Evolutionary conservation across 1,140 invertebrate genomes (phyloP).

Genomic region (Drosophila virilis): DNA sequence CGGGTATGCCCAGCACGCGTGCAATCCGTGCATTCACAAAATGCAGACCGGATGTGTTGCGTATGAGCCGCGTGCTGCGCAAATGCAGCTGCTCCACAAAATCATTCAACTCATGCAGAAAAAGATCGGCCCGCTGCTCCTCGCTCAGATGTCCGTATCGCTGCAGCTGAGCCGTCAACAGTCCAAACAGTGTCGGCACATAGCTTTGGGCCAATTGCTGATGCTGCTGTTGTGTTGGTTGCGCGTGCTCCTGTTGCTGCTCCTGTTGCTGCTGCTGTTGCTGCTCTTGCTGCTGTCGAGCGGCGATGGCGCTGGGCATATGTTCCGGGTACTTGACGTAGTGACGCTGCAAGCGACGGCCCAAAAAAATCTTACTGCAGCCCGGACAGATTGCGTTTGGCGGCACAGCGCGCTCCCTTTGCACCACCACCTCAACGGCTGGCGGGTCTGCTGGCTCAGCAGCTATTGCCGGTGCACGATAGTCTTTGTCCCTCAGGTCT

Average conservation of each 20-base stretch:
- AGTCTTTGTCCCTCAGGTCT: conserved; percentile 67
- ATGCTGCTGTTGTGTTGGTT: neutral
- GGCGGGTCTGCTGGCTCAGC: neutral
- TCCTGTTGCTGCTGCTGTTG: neutral
- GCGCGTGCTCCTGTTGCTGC: neutral
- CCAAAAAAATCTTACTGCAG: conserved; percentile 79
- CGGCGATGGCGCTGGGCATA: conserved; percentile 51
- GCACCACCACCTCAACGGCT: neutral
- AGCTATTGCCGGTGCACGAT: conserved; percentile 29
- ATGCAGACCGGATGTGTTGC: conserved; percentile 78
- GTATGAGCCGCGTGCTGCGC: conserved; percentile 75
- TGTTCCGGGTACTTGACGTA: conserved; percentile 78
- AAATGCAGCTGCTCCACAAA: conserved; percentile 78
- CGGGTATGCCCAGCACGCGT: conserved; percentile 75
- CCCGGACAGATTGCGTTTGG: conserved; percentile 70
- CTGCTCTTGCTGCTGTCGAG: neutral
- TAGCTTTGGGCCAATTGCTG: conserved; percentile 1
- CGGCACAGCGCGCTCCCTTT: conserved; percentile 53
- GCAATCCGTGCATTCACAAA: conserved; percentile 71
- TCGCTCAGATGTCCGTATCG: conserved; percentile 67
- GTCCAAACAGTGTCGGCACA: conserved; percentile 61
- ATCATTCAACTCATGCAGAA: conserved; percentile 75
- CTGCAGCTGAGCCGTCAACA: conserved; percentile 70
- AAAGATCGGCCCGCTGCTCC: conserved; percentile 80
- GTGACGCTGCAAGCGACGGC: conserved; percentile 72